These are phyloP conservation scores for Dinocampus coccinellae DNA, from an alignment of 2,888 invertebrate species.

Conservation along the genomic window DNA sequence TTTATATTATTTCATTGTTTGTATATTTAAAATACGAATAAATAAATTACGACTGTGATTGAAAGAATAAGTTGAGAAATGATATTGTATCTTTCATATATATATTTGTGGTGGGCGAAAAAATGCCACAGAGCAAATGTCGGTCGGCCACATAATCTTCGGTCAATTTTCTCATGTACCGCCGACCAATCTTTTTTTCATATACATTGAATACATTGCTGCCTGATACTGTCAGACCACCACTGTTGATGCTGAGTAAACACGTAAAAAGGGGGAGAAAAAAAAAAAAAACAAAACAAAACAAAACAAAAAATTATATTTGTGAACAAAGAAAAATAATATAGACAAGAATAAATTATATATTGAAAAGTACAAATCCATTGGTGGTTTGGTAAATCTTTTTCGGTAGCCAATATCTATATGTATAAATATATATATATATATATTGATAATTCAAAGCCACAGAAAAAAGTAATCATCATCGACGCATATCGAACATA, in stretches of 20 bases:
- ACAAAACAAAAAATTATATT: conserved; percentile 44
- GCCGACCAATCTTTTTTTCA: conserved; percentile 54
- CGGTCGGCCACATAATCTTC: conserved; percentile 67
- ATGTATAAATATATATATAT: neutral
- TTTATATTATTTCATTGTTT: neutral
- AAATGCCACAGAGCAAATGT: conserved; percentile 65
- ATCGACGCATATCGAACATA: neutral
- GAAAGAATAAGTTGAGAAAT: neutral
- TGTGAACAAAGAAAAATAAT: conserved; percentile 38
- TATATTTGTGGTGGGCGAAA: conserved; percentile 61
- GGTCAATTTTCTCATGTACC: conserved; percentile 62
- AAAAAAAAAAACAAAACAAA: too few relatives aligned
- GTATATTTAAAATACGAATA: neutral
- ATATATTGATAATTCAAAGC: conserved; percentile 8
- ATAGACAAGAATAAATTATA: conserved; percentile 48
- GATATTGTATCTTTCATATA: neutral
- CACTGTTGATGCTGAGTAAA: conserved; percentile 59
- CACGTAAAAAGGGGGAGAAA: too few relatives aligned
- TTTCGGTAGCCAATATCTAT: conserved; percentile 2
- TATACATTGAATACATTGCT: conserved; percentile 27
- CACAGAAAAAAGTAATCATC: neutral
- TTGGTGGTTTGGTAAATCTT: conserved; percentile 52
- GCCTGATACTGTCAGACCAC: neutral
- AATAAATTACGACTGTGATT: neutral
- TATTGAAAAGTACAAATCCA: conserved; percentile 49